Evolutionary conservation across 2,888 invertebrate species (phyloP), one percentile per base, ranked within the genome.

Genomic region (Latheticus oryzae): DNA sequence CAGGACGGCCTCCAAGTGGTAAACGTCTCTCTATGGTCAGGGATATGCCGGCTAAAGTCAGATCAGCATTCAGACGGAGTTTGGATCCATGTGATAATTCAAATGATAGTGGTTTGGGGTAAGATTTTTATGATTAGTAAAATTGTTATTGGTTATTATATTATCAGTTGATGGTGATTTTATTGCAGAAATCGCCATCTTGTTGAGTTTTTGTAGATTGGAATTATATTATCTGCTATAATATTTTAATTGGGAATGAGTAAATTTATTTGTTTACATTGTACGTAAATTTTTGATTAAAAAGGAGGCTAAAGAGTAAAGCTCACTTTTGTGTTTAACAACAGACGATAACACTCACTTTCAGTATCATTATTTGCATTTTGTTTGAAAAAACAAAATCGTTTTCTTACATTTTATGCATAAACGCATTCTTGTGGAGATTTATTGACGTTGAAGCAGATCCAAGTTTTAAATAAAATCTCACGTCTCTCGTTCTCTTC

Each of bases 91-190:
- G 91, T 76, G 93, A 93, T 77, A 93, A 91, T 79, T 93, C 93
- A 61, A 93, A 92, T 81, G 94, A 94, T 79, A 93, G 93, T 66
- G 93, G 93, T 17, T 84, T 93, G 66, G 93, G 93, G 55, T 79
- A 70, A 75, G 76, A 15, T 16, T 45, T 30, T 37, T 37, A 37
- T 23, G 28, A 45, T 30, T 21, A n/a, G 32, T 26, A 45, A 45
- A 45, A 19, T 16, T 19, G 26, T 42, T 24, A 42, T 42, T 42
- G 26, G 26, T 23, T 42, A 13, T 21, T 40, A 40, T 30, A 47
- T 32, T 21, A 33, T 47, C 13, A 13, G 12, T n/a, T 16, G 33
- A 47, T 47, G 33, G 24, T 13, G 11, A 5, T 32, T 16, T 43
- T 26, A 43, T 43, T 28, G 28, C 42, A 28, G 28, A 43, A 23